Evolutionary conservation across 2,888 invertebrate genomes (phyloP), one percentile per base, ranked within the genome.

Genomic region (Urechis unicinctus): DNA sequence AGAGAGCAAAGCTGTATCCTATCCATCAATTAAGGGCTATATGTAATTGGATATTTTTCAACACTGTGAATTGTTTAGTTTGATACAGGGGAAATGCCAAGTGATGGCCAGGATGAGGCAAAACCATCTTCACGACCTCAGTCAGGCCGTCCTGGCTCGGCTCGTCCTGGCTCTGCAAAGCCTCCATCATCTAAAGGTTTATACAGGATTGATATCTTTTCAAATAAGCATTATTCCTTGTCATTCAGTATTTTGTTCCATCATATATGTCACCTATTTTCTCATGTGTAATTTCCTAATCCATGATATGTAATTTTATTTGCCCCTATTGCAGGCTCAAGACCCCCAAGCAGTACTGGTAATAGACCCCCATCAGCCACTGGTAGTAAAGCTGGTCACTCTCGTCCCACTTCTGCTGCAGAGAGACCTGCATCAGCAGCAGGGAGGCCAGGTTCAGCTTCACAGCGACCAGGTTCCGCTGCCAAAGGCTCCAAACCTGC

Each of bases 11-110:
- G 31, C 13, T 28, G 4, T 50, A 13, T 31, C n/a, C 9, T 22
- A 17, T 45, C 6, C 45, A n/a, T n/a, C n/a, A n/a, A n/a, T n/a
- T n/a, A n/a, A 36, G 6, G 13, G 36, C 13, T 36, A 36, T 36
- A 36, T 13, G 13, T 36, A 36, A 36, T 13, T 13, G 36, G 13
- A 36, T 13, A 13, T 6, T 13, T 36, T 6, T 36, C 36, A 36
- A 36, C 36, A 36, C 13, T 36, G n/a, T n/a, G n/a, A n/a, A 21
- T 48, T 57, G 52, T 28, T 5, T 50, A 71, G 71, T 61, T 66
- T 66, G 67, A 66, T 44, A 59, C 63, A n/a, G 67, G 65, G 4
- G 60, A 62, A 13, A 65, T 66, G 65, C 36, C 36, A 9, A 36
- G 17, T 13, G 36, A 36, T 9, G n/a, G n/a, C n/a, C n/a, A n/a